Evolutionary conservation across 2,113 vertebrate genomes (phyloP).

Genomic region (Larimichthys crocea): DNA sequence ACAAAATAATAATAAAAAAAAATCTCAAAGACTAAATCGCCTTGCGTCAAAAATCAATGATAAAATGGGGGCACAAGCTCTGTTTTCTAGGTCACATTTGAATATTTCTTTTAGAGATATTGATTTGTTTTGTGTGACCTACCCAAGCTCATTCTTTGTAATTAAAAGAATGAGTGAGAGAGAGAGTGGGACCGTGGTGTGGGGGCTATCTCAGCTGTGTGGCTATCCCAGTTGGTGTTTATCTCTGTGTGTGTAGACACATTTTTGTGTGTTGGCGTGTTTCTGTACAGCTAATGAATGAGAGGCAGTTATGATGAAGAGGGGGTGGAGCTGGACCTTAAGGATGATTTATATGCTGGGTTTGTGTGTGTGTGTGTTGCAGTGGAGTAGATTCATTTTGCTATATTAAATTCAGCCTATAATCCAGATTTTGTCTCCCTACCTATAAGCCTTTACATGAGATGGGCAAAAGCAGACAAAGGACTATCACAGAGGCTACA

Average conservation of each 20-base stretch:
- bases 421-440: constrained; percentile 68
- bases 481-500: constrained; percentile 45
- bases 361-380: constrained; percentile 39
- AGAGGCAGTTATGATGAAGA: constrained; percentile 75
- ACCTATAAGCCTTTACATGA: constrained; percentile 61
- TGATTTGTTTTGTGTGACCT: constrained; percentile 85
- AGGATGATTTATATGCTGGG: constrained; percentile 74
- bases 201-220: constrained; percentile 65
- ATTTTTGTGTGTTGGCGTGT: constrained; percentile 33
- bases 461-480: constrained; percentile 67
- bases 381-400: constrained; percentile 78
- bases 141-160: constrained; percentile 81
- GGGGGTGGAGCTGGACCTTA: constrained; percentile 71
- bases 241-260: constrained; percentile 24
- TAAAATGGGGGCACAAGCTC: constrained; percentile 76
- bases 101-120: constrained; percentile 86
- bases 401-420: constrained; percentile 79
- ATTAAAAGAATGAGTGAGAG: constrained; percentile 81
- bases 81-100: constrained; percentile 86
- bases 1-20: constrained; percentile 38
- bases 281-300: constrained; percentile 65
- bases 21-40: constrained; percentile 74
- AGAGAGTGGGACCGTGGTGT: constrained; percentile 69
- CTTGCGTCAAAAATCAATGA: constrained; percentile 83
- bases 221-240: constrained; percentile 54